Conservation (phyloP, 2,113 vertebrate genomes). For the Pangasianodon hypophthalmus region DNA sequence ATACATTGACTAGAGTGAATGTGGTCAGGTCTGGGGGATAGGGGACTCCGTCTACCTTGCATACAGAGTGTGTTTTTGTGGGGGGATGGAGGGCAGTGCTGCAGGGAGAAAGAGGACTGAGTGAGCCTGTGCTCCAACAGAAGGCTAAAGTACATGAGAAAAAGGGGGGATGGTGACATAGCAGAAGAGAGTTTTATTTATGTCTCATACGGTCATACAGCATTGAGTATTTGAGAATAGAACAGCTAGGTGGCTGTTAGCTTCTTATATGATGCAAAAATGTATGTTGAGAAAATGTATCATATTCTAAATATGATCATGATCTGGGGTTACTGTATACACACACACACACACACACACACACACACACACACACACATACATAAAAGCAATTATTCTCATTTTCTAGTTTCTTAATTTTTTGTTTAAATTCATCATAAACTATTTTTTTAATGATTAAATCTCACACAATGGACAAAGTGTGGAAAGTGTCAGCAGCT, state of each 20-base stretch:
- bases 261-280: background rate
- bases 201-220: slow-evolving; percentile 32
- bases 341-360: background rate
- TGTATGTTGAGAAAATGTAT: background rate
- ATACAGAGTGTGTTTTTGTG: slow-evolving; percentile 18
- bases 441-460: background rate
- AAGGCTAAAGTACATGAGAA: slow-evolving; percentile 54
- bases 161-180: slow-evolving; percentile 47
- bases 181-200: slow-evolving; percentile 37
- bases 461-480: background rate
- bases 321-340: background rate
- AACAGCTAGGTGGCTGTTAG: background rate
- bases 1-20: slow-evolving; percentile 39
- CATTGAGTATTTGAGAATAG: background rate
- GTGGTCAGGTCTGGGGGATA: slow-evolving; percentile 6
- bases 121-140: slow-evolving; percentile 63
- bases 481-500: background rate
- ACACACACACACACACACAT: background rate
- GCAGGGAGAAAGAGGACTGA: slow-evolving; percentile 15
- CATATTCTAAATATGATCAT: background rate
- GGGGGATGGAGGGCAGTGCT: slow-evolving; percentile 55
- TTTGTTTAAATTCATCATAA: background rate
- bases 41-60: background rate
- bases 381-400: background rate
- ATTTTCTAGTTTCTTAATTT: background rate